Base-by-base conservation (phyloP, 92 coral and sea anemone genomes). In the Galaxea fascicularis region DNA sequence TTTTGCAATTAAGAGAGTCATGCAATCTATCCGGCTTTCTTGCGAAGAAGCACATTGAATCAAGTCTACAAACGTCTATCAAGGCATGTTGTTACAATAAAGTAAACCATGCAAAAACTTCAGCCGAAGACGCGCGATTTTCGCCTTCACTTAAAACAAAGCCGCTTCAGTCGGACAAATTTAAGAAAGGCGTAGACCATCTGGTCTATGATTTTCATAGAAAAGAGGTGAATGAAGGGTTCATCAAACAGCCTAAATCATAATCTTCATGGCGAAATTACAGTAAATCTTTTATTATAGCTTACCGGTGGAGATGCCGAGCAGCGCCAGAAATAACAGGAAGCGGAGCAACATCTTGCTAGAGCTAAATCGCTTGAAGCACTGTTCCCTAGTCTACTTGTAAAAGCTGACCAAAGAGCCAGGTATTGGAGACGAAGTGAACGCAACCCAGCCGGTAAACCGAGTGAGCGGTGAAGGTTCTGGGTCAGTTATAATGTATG, bases 231-330 rank as follows among this genome's bases (percentile, higher is more conserved):
- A 28, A 16, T 28, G n/a, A 29, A 46, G 6, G 41, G 57, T 13
- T 70, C 4, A 16, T 20, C 17, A 25, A 80, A 54, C 14, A 24
- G 15, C 24, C 41, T 28, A 35, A 53, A 25, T 53, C 15, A 51
- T 66, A 80, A 51, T 14, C 2, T 21, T 47, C 4, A 25, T 18
- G 49, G 28, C 31, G 44, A 35, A 35, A 35, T 35, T 35, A 15
- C 22, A 1, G 0, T 1, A 35, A 44, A 26, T 8, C 35, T 31
- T 18, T 54, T 26, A 28, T 35, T 70, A 71, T 18, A 29, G 60
- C 86, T 58, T 82, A 82, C 86, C 86, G 4, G 39, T 82, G 0
- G 86, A 14, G 12, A 82, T 26, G 63, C 78, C 86, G 69, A 71
- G 57, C 3, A 82, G 67, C n/a, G 35, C 15, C 11, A 82, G 11